phyloP scores from a whole-genome alignment of 2,888 invertebrate genomes.

The Drosophila mettleri region DNA sequence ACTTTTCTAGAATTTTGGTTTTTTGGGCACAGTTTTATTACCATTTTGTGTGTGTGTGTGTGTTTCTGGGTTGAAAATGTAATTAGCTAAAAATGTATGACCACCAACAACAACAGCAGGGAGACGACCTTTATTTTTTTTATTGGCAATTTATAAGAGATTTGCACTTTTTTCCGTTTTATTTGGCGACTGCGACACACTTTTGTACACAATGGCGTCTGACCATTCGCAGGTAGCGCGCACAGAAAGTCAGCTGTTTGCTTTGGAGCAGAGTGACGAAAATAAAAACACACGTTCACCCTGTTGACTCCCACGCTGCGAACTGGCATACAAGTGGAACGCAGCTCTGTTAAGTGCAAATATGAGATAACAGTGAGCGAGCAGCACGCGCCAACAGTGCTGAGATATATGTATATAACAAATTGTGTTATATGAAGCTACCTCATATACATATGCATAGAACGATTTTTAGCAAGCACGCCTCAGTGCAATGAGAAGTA shows the following conservation, averaged over 20 bases:
- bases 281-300: neutral
- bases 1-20: conserved; percentile 19
- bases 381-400: neutral
- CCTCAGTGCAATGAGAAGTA: too few species aligned
- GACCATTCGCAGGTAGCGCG: conserved; percentile 44
- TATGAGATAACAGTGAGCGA: neutral
- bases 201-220: conserved; percentile 63
- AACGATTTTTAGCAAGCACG: too few species aligned
- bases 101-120: conserved; percentile 32
- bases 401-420: too few species aligned
- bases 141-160: conserved; percentile 47
- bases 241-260: conserved; percentile 42
- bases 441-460: too few species aligned
- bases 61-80: conserved; percentile 20
- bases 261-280: conserved; percentile 22
- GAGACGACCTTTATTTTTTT: conserved; percentile 41
- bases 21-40: conserved; percentile 32
- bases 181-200: conserved; percentile 49
- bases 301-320: neutral
- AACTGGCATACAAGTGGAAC: neutral
- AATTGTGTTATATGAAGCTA: too few species aligned
- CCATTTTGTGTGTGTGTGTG: conserved; percentile 52
- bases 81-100: conserved; percentile 43
- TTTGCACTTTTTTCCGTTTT: conserved; percentile 30
- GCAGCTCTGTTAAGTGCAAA: neutral